Evolutionary conservation across 2,888 invertebrate genomes (phyloP), one percentile per base, ranked within the genome.

Genomic region (Cantharis nigra): DNA sequence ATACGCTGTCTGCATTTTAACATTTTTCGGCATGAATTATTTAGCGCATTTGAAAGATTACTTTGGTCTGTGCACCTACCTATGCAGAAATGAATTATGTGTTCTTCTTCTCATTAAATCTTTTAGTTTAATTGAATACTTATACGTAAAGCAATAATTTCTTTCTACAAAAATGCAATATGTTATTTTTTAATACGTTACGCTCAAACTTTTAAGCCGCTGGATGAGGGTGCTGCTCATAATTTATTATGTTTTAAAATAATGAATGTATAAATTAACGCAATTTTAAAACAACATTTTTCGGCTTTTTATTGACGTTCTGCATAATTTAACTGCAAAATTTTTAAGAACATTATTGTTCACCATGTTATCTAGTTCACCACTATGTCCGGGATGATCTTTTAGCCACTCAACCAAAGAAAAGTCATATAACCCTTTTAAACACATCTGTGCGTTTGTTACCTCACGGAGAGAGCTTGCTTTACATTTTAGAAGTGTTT

Each of bases 1-100:
- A 78, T 71, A 80, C 80, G 78, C 80, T 74, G 80, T 80, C 81
- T 80, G 81, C 81, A 81, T 81, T 79, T 81, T 79, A 81, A 81
- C 79, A 75, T 70, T 49, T 63, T 14, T 70, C 69, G 9, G 11
- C 69, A 69, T 76, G 76, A 74, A 78, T 78, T 78, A 76, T 78
- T 78, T 74, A 78, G 69, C 64, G 23, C 72, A 70, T 69, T 70
- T 75, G 78, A 75, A 72, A 72, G 75, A 78, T 78, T 78, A 69
- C 78, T 78, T 72, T 73, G 67, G 18, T 65, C 62, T 71, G 70
- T 75, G 65, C 67, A 75, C 71, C 71, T 70, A 70, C 64, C 64
- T 71, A 65, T 33, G 65, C 71, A 65, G 65, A 75, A 75, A 63
- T 75, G 62, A 49, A 49, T 49, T 49, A 49, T 49, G 49, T 49